Percentiles rank a stretch among this genome's conserved stretches.
These are phyloP conservation scores for Poecilia gillii DNA, from an alignment of 2,797 vertebrate genomes.

Conservation along the genomic window DNA sequence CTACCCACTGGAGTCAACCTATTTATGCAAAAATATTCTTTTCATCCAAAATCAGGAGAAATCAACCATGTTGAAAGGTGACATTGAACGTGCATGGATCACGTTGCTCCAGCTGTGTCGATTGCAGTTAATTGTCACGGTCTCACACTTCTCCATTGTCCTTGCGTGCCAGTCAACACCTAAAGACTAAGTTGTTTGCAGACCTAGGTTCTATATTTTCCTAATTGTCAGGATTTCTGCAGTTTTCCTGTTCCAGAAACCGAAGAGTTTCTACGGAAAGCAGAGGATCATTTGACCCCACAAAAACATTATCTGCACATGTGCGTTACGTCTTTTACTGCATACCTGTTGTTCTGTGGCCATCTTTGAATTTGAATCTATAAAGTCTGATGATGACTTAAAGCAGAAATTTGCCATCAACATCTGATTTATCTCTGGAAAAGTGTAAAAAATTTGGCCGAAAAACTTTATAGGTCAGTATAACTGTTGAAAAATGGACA, in stretches of 20 bases:
- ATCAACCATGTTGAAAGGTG: background rate
- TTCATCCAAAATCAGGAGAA: background rate
- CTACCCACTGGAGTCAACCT: constrained; percentile 11
- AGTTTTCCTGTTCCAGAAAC: background rate
- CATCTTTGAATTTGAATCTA: background rate
- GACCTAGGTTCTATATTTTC: background rate
- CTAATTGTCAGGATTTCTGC: background rate
- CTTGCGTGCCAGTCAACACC: background rate
- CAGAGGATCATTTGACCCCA: background rate
- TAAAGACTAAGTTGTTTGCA: background rate
- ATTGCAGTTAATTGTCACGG: background rate
- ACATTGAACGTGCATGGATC: background rate
- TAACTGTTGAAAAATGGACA: background rate
- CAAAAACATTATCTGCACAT: background rate
- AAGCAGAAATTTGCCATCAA: background rate
- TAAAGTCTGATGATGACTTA: background rate
- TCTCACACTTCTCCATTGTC: background rate
- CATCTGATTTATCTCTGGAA: background rate
- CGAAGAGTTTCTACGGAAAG: background rate
- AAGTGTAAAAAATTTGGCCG: background rate
- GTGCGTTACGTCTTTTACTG: background rate
- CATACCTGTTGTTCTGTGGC: background rate
- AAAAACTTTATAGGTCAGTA: background rate
- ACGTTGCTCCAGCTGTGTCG: background rate
- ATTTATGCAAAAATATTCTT: background rate